Conservation (phyloP, 2,888 invertebrate genomes). For the Drosophila algonquin region DNA sequence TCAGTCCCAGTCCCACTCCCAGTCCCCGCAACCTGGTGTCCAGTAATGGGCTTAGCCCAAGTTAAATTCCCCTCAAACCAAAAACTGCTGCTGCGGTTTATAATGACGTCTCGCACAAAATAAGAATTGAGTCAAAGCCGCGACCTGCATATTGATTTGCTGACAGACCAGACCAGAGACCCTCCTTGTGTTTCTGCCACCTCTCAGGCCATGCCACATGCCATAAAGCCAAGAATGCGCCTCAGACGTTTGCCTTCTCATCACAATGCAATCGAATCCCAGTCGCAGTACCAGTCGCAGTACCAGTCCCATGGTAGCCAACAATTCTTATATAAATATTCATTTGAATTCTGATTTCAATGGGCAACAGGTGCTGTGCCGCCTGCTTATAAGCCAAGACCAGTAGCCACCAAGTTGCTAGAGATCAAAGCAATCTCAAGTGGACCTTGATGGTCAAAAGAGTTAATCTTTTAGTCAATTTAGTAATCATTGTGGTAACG, state of each 20-base stretch:
- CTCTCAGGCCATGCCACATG: conserved; percentile 11
- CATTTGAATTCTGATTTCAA: conserved; percentile 24
- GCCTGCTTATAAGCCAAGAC: conserved; percentile 33
- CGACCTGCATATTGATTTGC: conserved; percentile 67
- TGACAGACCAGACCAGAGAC: not conserved
- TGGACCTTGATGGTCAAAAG: conserved; percentile 32
- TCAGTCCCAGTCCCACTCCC: not conserved
- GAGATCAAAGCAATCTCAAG: conserved; percentile 31
- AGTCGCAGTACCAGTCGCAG: not conserved
- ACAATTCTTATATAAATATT: conserved; percentile 37
- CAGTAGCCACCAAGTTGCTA: conserved; percentile 16
- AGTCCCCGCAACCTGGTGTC: conserved; percentile 64
- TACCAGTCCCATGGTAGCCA: not conserved
- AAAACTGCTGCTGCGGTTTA: conserved; percentile 55
- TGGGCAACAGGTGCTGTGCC: conserved; percentile 21
- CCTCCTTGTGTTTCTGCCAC: conserved; percentile 2
- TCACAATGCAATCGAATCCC: conserved; percentile 32
- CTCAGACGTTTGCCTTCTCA: too few species aligned
- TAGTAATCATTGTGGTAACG: not conserved
- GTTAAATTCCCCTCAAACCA: conserved; percentile 34
- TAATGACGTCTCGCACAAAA: conserved; percentile 59
- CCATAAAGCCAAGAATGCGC: conserved; percentile 42
- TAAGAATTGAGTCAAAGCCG: conserved; percentile 41
- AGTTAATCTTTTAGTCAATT: conserved; percentile 17
- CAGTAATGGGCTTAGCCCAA: conserved; percentile 76